Percentiles rank a stretch among this genome's conserved stretches.
phyloP scores from a whole-genome alignment of 2,888 invertebrate genomes.

The Pheosia gnoma region DNA sequence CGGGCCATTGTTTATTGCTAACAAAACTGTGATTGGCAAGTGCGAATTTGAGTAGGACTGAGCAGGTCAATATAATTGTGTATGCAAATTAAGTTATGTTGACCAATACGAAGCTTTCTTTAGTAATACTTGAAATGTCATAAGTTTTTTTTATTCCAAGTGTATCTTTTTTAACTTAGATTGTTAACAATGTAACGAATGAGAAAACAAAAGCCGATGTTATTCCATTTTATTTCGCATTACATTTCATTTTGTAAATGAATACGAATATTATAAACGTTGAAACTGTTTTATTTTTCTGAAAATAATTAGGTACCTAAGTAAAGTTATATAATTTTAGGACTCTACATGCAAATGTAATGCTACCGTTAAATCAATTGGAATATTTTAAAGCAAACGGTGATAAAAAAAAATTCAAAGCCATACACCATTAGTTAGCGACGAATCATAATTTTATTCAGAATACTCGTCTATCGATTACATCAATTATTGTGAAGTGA shows the following conservation, averaged over 20 bases:
- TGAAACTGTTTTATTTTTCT: too few relatives aligned
- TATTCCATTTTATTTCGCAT: too few relatives aligned
- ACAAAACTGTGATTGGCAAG: slow-evolving; percentile 49
- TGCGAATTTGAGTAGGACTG: slow-evolving; percentile 32
- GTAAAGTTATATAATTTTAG: too few relatives aligned
- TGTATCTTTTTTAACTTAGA: too few relatives aligned
- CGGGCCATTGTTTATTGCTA: slow-evolving; percentile 38
- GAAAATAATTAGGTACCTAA: too few relatives aligned
- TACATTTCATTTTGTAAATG: too few relatives aligned
- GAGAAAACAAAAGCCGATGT: too few relatives aligned
- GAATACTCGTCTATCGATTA: slow-evolving; percentile 50
- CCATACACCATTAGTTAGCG: slow-evolving; percentile 4
- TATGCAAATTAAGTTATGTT: slow-evolving; percentile 4
- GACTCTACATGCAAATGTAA: too few relatives aligned
- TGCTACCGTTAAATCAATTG: background rate
- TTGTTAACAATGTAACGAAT: too few relatives aligned
- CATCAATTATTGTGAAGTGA: slow-evolving; percentile 64
- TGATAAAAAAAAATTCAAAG: slow-evolving; percentile 18
- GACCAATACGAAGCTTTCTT: background rate
- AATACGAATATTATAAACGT: too few relatives aligned
- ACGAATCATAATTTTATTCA: slow-evolving; percentile 37
- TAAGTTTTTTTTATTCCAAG: too few relatives aligned
- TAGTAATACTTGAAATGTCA: too few relatives aligned
- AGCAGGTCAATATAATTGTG: background rate
- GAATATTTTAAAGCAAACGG: slow-evolving; percentile 13